These are phyloP conservation scores for Theretra japonica DNA, from an alignment of 2,888 invertebrate species.

Conservation along the genomic window DNA sequence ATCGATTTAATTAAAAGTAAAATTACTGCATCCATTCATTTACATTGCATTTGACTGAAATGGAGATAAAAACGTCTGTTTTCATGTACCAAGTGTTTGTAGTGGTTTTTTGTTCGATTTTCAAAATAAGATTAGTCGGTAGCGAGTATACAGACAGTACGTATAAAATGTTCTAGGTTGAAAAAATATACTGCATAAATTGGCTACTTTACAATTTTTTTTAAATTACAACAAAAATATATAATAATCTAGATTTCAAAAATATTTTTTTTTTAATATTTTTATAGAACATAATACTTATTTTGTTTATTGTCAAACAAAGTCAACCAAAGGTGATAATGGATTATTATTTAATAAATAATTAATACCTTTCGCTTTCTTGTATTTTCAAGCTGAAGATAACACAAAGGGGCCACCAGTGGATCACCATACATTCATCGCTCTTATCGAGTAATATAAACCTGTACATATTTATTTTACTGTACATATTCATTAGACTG, in stretches of 20 bases:
- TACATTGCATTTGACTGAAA: constrained; percentile 44
- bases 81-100: constrained; percentile 43
- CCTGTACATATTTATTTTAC: neutral
- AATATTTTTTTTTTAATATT: too few species aligned
- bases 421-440: constrained; percentile 23
- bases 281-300: too few species aligned
- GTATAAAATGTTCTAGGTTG: neutral
- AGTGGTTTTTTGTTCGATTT: constrained; percentile 37
- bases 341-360: neutral
- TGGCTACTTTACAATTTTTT: neutral
- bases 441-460: constrained; percentile 11
- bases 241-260: too few species aligned
- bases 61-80: constrained; percentile 59
- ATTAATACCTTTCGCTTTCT: neutral
- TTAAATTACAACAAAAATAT: too few species aligned
- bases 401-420: neutral
- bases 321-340: too few species aligned
- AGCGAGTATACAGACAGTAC: constrained; percentile 31
- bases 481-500: too few species aligned
- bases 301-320: too few species aligned
- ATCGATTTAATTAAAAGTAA: constrained; percentile 57
- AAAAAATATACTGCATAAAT: neutral
- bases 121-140: constrained; percentile 28
- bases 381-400: neutral
- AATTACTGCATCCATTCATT: constrained; percentile 38